Evolutionary conservation across 2,113 vertebrate genomes (phyloP).

Genomic region (Pundamilia nyererei): DNA sequence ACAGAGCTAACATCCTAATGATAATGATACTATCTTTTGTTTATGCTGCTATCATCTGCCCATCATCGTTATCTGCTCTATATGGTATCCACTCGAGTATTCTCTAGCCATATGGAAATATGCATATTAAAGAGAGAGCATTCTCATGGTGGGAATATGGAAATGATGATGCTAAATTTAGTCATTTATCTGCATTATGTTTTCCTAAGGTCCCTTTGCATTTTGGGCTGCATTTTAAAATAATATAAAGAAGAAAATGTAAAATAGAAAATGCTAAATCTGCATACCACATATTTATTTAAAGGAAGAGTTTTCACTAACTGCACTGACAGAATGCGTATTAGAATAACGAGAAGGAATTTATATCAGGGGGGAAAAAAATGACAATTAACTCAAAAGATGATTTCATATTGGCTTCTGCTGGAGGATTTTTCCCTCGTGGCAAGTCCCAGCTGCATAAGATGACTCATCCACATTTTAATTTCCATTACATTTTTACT

Average conservation of each 20-base stretch:
- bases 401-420: background rate
- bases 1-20: constrained; percentile 1
- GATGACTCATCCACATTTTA: background rate
- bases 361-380: rapidly evolving
- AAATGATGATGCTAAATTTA: background rate
- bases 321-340: background rate
- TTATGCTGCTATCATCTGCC: constrained; percentile 20
- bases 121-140: constrained; percentile 10
- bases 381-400: background rate
- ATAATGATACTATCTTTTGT: constrained; percentile 23
- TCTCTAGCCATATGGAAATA: background rate
- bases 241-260: background rate
- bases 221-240: background rate
- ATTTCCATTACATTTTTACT: background rate
- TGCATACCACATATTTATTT: background rate
- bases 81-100: background rate
- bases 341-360: background rate
- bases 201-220: background rate
- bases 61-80: background rate
- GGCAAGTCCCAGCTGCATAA: background rate
- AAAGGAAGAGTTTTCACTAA: background rate
- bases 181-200: background rate
- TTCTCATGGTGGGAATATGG: constrained; percentile 18
- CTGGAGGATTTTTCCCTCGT: background rate
- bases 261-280: background rate